phyloP scores from a whole-genome alignment of 2,888 invertebrate species.

The Torymus texanus region DNA sequence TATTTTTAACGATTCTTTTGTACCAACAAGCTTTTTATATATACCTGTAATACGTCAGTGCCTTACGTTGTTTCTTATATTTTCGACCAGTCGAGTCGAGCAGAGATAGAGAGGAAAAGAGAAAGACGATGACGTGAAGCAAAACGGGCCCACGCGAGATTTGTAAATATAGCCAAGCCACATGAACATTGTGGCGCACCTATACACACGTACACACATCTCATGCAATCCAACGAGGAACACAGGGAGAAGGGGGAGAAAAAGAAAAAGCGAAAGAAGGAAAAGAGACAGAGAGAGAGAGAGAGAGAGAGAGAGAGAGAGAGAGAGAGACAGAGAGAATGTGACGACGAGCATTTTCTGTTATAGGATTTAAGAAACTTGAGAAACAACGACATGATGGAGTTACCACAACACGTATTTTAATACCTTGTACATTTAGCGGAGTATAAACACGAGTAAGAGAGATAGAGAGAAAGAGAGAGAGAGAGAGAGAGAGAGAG shows the following conservation, averaged over 20 bases:
- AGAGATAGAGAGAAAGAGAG: no score
- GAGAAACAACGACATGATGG: slow-evolving; percentile 36
- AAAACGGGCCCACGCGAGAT: slow-evolving; percentile 13
- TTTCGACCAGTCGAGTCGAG: slow-evolving; percentile 22
- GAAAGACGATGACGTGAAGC: neutral
- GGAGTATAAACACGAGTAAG: neutral
- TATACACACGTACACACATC: no score
- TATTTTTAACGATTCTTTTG: slow-evolving; percentile 22
- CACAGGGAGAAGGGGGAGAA: neutral
- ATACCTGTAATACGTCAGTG: slow-evolving; percentile 25
- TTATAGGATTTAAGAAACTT: slow-evolving; percentile 49
- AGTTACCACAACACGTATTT: slow-evolving; percentile 47
- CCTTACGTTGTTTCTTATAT: slow-evolving; percentile 38
- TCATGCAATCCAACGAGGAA: slow-evolving; percentile 5
- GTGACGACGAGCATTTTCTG: slow-evolving; percentile 35
- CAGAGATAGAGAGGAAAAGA: neutral
- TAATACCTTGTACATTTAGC: slow-evolving; percentile 30
- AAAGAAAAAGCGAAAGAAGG: neutral
- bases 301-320: slow-evolving; percentile 10
- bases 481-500: no score
- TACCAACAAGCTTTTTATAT: slow-evolving; percentile 20
- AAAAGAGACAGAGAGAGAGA: neutral
- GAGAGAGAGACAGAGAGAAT: slow-evolving; percentile 25
- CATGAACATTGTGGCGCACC: no score
- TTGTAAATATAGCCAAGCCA: slow-evolving; percentile 43